These are phyloP conservation scores for Urocolius indicus DNA, from an alignment of 2,113 vertebrate genomes.

Conservation along the genomic window DNA sequence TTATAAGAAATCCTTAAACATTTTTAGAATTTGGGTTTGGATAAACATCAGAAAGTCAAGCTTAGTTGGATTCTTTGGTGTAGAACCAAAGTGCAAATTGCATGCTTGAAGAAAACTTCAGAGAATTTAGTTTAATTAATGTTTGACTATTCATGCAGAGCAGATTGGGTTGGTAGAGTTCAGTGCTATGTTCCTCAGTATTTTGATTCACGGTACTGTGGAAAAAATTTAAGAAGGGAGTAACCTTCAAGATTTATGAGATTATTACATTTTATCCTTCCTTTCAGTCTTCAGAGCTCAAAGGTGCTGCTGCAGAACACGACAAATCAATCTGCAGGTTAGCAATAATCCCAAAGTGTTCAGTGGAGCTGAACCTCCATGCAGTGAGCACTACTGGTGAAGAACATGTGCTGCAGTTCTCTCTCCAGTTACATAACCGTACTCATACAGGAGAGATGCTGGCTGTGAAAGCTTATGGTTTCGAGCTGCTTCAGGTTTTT, in stretches of 20 bases:
- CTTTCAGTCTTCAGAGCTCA: slow-evolving; percentile 1
- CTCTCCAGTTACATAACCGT: background rate
- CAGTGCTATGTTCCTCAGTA: background rate
- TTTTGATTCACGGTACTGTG: background rate
- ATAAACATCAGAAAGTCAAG: background rate
- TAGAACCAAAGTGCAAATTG: background rate
- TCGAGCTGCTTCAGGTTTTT: background rate
- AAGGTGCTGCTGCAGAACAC: background rate
- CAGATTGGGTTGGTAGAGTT: background rate
- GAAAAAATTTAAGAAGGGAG: background rate
- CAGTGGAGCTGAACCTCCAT: background rate
- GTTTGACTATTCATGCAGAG: background rate
- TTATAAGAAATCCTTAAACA: background rate
- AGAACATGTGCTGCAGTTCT: background rate
- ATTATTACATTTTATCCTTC: slow-evolving; percentile 24
- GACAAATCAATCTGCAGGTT: slow-evolving; percentile 19
- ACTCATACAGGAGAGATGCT: background rate
- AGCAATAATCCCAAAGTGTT: background rate
- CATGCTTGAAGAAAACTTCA: background rate
- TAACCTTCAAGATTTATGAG: slow-evolving; percentile 2
- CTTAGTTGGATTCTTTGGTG: background rate
- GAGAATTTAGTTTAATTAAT: background rate
- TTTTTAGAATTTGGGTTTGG: background rate
- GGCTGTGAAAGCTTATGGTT: background rate
- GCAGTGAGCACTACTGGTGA: background rate